These are phyloP conservation scores for Scylla paramamosain DNA, from an alignment of 1,140 invertebrate genomes.

Conservation along the genomic window DNA sequence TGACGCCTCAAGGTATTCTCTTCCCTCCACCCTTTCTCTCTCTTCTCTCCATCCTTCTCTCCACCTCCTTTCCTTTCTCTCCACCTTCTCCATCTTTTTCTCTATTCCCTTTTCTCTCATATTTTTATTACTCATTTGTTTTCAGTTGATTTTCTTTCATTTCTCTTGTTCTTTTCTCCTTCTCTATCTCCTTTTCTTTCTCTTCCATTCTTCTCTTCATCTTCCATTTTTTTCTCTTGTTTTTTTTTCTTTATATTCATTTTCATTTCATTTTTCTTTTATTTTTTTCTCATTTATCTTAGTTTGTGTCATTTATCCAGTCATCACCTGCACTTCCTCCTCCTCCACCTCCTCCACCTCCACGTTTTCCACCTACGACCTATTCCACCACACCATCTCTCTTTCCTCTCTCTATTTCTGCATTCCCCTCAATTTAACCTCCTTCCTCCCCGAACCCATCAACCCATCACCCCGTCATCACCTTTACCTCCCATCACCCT, in stretches of 20 bases:
- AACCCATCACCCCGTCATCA: neutral
- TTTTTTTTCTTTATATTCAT: neutral
- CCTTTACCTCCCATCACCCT: neutral
- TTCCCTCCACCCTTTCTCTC: neutral
- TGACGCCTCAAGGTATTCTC: constrained; percentile 9
- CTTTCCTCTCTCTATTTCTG: neutral
- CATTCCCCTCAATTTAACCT: neutral
- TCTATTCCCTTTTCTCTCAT: neutral
- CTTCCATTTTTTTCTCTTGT: neutral
- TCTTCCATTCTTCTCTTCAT: neutral
- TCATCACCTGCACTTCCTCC: too few relatives aligned
- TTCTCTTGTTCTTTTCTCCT: neutral
- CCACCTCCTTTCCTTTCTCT: neutral
- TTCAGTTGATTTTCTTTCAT: neutral
- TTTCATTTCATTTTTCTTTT: neutral
- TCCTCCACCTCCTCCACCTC: too few relatives aligned
- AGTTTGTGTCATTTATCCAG: too few relatives aligned
- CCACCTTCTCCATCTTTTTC: neutral
- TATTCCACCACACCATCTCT: neutral
- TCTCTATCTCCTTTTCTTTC: constrained; percentile 32
- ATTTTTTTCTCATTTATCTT: neutral
- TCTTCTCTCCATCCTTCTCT: neutral
- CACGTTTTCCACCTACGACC: too few relatives aligned
- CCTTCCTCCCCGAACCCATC: neutral
- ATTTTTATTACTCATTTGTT: neutral